A percentile compares a stretch with the other conserved stretches of the same genome.
Conservation (phyloP, 2,113 vertebrate genomes). For the Thryonomys swinderianus region DNA sequence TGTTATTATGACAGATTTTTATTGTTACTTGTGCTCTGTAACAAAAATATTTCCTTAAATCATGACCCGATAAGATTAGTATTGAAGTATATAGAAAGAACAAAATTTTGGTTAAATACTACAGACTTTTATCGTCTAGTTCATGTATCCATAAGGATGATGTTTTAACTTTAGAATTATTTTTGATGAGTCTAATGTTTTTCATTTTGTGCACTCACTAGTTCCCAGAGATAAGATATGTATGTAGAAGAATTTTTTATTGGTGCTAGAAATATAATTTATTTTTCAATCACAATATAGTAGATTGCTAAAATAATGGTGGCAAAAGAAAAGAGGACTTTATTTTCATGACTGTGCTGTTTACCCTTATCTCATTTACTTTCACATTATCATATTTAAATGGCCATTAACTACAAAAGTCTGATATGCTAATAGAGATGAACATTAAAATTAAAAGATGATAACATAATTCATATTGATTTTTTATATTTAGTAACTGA, state of each 20-base stretch:
- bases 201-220: neutral
- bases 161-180: conserved; percentile 31
- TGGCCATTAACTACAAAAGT: conserved; percentile 73
- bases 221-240: neutral
- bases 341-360: conserved; percentile 38
- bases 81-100: neutral
- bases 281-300: neutral
- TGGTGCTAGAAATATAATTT: neutral
- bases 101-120: neutral
- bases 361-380: conserved; percentile 61
- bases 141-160: neutral
- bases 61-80: neutral
- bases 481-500: conserved; percentile 75
- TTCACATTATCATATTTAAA: conserved; percentile 77
- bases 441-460: conserved; percentile 78
- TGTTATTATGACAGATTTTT: neutral
- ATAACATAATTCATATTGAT: conserved; percentile 71
- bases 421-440: conserved; percentile 69
- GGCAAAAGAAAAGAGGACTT: neutral
- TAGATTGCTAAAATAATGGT: conserved; percentile 33
- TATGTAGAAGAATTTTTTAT: neutral
- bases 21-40: neutral
- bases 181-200: neutral
- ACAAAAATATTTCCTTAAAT: neutral
- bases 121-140: neutral